Conservation (phyloP, 1,140 invertebrate genomes). For the Pseudomyrmex sp. region DNA sequence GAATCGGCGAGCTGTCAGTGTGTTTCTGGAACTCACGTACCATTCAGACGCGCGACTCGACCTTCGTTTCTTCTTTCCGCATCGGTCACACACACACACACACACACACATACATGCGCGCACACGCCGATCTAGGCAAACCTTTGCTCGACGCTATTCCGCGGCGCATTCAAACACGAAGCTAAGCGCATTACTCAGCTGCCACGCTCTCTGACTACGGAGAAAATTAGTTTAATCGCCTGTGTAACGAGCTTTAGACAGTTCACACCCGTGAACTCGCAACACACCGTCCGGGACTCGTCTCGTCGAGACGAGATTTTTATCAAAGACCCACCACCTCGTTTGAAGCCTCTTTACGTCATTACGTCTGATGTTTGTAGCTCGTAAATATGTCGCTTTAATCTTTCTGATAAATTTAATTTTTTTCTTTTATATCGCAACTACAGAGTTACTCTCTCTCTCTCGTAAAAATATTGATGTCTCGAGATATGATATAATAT, state of each 20-base stretch:
- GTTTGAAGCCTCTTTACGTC: background rate
- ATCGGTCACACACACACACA: background rate
- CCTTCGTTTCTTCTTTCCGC: conserved; percentile 64
- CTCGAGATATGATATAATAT: no score
- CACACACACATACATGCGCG: no score
- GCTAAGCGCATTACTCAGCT: conserved; percentile 35
- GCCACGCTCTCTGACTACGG: conserved; percentile 10
- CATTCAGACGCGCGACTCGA: conserved; percentile 64
- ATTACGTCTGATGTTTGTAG: background rate
- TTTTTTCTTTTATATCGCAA: no score
- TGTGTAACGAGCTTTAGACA: conserved; percentile 27
- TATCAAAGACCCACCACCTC: background rate
- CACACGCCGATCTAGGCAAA: no score
- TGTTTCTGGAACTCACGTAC: conserved; percentile 80
- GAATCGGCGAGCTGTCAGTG: conserved; percentile 76
- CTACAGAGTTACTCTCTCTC: no score
- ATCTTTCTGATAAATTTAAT: background rate
- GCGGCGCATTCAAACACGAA: conserved; percentile 32
- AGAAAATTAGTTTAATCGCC: conserved; percentile 47
- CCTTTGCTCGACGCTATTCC: background rate
- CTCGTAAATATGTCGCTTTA: background rate
- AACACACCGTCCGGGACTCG: background rate
- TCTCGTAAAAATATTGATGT: no score
- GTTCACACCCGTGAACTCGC: background rate
- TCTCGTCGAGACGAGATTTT: conserved; percentile 6